Base-by-base conservation (phyloP, 2,113 vertebrate species). In the Gallinago undulata region DNA sequence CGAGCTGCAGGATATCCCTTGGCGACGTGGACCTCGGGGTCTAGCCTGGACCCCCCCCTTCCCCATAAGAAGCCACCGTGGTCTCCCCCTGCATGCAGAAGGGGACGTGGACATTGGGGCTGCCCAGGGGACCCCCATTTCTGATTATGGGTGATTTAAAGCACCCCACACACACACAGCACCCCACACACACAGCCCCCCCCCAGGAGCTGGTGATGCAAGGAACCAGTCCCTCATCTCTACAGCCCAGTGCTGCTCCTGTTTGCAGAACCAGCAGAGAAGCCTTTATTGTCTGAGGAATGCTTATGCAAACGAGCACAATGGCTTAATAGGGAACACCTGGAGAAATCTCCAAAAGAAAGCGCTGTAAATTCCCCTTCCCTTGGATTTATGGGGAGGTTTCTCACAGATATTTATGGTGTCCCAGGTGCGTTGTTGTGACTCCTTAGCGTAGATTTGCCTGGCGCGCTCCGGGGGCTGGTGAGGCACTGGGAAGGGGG, bases 361-460 rank as follows among this genome's bases (percentile, higher is more conserved):
- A 92, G 60, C 2, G 0, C 88, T 2, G 8, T 97, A 97, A 96
- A 97, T 97, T 96, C 79, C 69, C 39, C 51, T 91, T 93, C 69
- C 63, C 1, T 18, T 90, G 79, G 84, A 96, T 97, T 96, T 97
- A 96, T 77, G 82, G 67, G 64, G 60, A 94, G 72, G 48, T 87
- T 87, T 94, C 83, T 83, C 92, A 93, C 63, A n/a, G 80, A 72
- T 97, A 96, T 97, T 97, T 96, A 96, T 96, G 59, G 88, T 84
- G 91, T 96, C 94, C 81, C 93, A 88, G 89, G 90, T 16, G 45
- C 1, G 0, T 63, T 91, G 91, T 85, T 92, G 92, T 88, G 92
- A 66, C 72, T 96, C 53, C 43, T 93, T 70, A 75, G 90, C 9
- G 13, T 19, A 79, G 92, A 93, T 96, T 91, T 88, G 88, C 56